Base-by-base conservation (phyloP, 2,797 vertebrate species). In the Gadopsis marmoratus region DNA sequence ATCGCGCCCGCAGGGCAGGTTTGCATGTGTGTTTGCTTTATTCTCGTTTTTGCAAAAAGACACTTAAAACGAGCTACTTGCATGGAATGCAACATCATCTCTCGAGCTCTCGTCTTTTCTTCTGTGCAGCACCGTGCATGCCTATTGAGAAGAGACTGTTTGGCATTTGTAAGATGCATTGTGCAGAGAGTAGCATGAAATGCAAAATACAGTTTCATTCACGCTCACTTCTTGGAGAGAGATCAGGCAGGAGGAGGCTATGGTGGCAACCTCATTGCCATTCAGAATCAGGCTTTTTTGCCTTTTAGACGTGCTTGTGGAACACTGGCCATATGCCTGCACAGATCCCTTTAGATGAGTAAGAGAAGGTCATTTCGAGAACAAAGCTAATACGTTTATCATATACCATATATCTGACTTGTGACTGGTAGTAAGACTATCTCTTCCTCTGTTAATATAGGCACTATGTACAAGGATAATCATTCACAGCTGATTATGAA, bases 401-500 rank as follows among this genome's bases (percentile, higher is more conserved):
- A 59, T 21, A 33, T 8, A 23, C n/a, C n/a, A 13, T 37, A 29
- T 29, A 63, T 26, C 64, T 45, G 55, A 79, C 66, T 83, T 41
- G 74, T 12, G 68, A 80, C 56, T 59, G 53, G 63, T 11, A 53
- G 48, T 23, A 47, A 66, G 19, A 23, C 11, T 47, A 77, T 77
- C 71, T 66, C 11, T 23, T 23, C 39, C 43, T 65, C 0, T 71
- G 55, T 65, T 74, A 56, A 66, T 74, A 26, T 17, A 35, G 23
- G 26, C 21, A 1, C 31, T 26, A 7, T 55, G 7, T 37, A 45
- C 16, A 59, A 8, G 17, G 6, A 60, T 21, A 71, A 78, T 73
- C 39, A 76, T 59, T 85, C 71, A 82, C 0, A 19, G 48, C 47
- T 3, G 33, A 76, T 87, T 62, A 72, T 71, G 64, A 80, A 60